Percentiles rank a stretch among this genome's conserved stretches.
These are phyloP conservation scores for Alethe castanea DNA, from an alignment of 2,113 vertebrate genomes.

Conservation along the genomic window DNA sequence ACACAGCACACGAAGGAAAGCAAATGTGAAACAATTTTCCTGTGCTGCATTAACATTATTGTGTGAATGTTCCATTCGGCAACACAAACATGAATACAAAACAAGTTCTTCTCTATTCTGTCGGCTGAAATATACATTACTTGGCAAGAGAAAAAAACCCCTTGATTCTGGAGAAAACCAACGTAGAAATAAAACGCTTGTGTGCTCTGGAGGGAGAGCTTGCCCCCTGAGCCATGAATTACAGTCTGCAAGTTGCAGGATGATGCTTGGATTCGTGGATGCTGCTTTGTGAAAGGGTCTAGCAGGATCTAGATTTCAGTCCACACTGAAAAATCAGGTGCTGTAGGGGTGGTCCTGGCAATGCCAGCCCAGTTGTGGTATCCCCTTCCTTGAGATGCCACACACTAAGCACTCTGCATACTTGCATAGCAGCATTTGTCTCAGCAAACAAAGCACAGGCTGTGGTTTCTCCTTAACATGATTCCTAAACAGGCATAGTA, in stretches of 20 bases:
- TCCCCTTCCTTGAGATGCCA: accelerated
- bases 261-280: accelerated
- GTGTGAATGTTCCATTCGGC: neutral
- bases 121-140: neutral
- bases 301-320: neutral
- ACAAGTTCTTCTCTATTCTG: neutral
- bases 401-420: neutral
- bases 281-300: neutral
- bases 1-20: neutral
- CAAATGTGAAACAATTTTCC: neutral
- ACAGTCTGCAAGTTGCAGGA: neutral
- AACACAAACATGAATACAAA: neutral
- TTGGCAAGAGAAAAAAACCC: neutral
- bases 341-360: neutral
- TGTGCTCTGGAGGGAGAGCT: neutral
- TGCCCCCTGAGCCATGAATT: neutral
- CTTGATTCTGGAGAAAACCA: neutral
- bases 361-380: neutral
- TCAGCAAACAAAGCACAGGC: neutral
- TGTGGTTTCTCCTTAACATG: neutral
- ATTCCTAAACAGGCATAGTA: neutral
- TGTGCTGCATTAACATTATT: neutral
- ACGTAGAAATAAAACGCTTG: neutral
- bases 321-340: no score
- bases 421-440: neutral